Conservation (phyloP, 2,113 vertebrate genomes). For the Toxotes jaculatrix region DNA sequence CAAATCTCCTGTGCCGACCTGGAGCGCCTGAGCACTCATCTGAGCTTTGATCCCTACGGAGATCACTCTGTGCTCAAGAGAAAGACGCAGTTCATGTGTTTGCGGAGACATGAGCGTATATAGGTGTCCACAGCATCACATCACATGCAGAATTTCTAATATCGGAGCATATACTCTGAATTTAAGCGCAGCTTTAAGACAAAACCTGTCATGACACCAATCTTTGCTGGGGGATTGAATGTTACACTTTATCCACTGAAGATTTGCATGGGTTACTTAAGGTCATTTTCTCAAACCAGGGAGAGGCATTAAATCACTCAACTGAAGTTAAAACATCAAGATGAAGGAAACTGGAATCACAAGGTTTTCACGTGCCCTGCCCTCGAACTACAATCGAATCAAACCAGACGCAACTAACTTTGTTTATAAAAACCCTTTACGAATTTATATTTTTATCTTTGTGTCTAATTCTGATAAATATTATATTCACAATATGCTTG, state of each 20-base stretch:
- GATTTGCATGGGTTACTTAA: neutral
- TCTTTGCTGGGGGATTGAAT: neutral
- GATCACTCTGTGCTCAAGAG: slow-evolving; percentile 5
- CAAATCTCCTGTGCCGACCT: slow-evolving; percentile 21
- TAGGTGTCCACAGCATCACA: neutral
- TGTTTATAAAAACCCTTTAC: too few species aligned
- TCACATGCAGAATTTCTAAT: neutral
- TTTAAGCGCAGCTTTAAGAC: neutral
- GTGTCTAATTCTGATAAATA: neutral
- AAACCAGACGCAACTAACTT: neutral
- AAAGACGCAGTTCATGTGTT: slow-evolving; percentile 3
- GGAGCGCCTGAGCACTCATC: slow-evolving; percentile 2
- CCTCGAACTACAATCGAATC: neutral
- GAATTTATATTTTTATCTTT: neutral
- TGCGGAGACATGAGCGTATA: neutral
- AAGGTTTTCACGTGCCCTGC: neutral
- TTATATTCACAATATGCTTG: neutral
- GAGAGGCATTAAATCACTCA: neutral
- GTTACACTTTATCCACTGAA: neutral
- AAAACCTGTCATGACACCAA: neutral
- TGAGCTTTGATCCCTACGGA: slow-evolving; percentile 56
- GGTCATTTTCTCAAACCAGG: neutral
- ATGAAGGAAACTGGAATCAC: neutral
- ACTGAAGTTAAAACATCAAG: neutral
- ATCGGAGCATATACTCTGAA: neutral